Evolutionary conservation across 1,140 invertebrate species (phyloP).

Genomic region (Macrocentrus cingulum): DNA sequence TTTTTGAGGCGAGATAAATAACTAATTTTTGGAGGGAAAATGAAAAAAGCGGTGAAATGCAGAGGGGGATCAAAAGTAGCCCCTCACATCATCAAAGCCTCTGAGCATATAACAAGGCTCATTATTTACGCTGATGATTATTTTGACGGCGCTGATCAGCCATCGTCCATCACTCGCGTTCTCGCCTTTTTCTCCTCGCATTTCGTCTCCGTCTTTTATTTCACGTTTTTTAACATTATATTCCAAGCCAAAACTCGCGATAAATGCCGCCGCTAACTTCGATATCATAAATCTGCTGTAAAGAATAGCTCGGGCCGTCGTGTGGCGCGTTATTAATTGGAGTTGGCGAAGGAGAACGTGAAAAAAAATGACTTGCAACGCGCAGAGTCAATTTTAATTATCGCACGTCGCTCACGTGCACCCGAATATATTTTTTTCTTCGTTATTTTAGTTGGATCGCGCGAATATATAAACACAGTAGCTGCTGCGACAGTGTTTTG

Average conservation of each 20-base stretch:
- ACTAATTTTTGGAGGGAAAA: no score
- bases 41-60: no score
- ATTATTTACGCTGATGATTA: constrained; percentile 56
- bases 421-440: not conserved
- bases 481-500: constrained; percentile 35
- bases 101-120: constrained; percentile 44
- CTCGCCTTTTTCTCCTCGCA: not conserved
- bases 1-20: no score
- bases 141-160: constrained; percentile 54
- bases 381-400: constrained; percentile 3
- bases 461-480: no score
- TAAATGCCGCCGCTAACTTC: constrained; percentile 35
- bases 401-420: not conserved
- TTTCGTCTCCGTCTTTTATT: constrained; percentile 7
- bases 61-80: no score
- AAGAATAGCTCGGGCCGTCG: constrained; percentile 31
- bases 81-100: no score
- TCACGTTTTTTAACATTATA: constrained; percentile 20
- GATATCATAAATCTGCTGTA: constrained; percentile 42
- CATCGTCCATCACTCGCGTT: constrained; percentile 48
- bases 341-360: constrained; percentile 10
- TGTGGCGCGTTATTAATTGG: constrained; percentile 28
- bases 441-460: no score
- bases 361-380: not conserved
- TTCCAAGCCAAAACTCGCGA: constrained; percentile 33